Evolutionary conservation across 2,888 invertebrate genomes (phyloP), one percentile per base, ranked within the genome.

Genomic region (Xylophagus ater): DNA sequence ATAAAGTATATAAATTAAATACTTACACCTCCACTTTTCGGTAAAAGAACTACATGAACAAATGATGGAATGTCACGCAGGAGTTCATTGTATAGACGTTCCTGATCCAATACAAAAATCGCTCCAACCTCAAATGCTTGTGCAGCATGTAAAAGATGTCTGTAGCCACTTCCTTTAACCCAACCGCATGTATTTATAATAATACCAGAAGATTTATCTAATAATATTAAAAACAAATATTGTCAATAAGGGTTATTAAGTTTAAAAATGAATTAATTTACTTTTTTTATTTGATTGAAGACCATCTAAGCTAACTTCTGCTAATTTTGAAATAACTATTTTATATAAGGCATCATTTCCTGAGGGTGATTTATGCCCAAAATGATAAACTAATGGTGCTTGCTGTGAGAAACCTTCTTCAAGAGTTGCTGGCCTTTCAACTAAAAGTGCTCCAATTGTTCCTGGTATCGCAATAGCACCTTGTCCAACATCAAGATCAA

Each of bases 101-200:
- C 97, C 60, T 97, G 94, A 62, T 97, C 97, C 46, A 98, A 61
- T 0, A 97, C 96, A 50, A 97, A 70, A 50, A 98, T 88, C 0
- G 93, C 83, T 56, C 94, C 92, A 3, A 94, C 93, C 71, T 94
- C 92, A 65, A 97, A 97, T 0, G 88, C 84, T 53, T 88, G 83
- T 0, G 93, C 92, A 0, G 89, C 81, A 53, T 89, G 85, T 3
- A 87, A 76, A 9, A 98, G 62, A 38, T 86, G 74, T 53, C 81
- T 81, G 62, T 93, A 97, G 0, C 96, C 97, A 0, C 74, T 79
- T 0, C 81, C 86, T 63, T 93, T 92, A 2, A 96, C 81, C 94
- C 94, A 98, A 0, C 97, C 97, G 52, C 94, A 93, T 0, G 97
- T 97, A 63, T 98, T 98, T 48, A 98, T 90, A 23, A 98, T 78